These are phyloP conservation scores for Chironomus striatipennis DNA, from an alignment of 1,140 invertebrate species.

Conservation along the genomic window DNA sequence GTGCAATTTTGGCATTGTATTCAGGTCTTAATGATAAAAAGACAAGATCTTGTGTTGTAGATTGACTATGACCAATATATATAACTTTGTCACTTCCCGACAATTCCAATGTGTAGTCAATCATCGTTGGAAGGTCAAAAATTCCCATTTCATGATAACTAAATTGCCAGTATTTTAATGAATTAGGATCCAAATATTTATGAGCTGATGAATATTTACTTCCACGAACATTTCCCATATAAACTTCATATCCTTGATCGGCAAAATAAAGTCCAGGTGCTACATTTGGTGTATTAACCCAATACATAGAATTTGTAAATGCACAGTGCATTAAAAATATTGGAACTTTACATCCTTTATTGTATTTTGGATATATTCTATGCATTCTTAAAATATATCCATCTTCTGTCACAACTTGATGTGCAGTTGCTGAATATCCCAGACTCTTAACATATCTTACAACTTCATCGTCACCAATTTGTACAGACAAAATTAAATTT, in stretches of 20 bases:
- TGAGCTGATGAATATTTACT: conserved; percentile 57
- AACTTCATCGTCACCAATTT: neutral
- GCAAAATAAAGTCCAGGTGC: conserved; percentile 52
- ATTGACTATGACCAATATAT: conserved; percentile 46
- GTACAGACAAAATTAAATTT: neutral
- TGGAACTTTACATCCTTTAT: conserved; percentile 40
- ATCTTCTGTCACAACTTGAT: conserved; percentile 55
- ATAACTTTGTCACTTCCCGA: conserved; percentile 45
- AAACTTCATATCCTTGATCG: conserved; percentile 61
- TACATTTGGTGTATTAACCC: conserved; percentile 5
- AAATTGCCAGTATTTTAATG: conserved; percentile 40
- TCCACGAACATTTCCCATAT: conserved; percentile 64
- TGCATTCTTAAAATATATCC: conserved; percentile 60
- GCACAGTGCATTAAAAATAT: conserved; percentile 30
- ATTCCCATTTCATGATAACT: conserved; percentile 66
- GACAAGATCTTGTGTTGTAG: conserved; percentile 43
- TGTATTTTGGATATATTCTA: conserved; percentile 44
- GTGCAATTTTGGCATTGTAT: conserved; percentile 54
- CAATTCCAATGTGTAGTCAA: conserved; percentile 52
- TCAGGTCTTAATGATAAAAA: conserved; percentile 56
- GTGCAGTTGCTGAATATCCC: conserved; percentile 56
- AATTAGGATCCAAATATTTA: conserved; percentile 42
- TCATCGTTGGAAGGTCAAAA: conserved; percentile 60
- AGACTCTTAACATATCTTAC: conserved; percentile 43
- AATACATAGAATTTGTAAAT: conserved; percentile 32